Evolutionary conservation across 2,888 invertebrate genomes (phyloP), one percentile per base, ranked within the genome.

Genomic region (Gerris lacustris): DNA sequence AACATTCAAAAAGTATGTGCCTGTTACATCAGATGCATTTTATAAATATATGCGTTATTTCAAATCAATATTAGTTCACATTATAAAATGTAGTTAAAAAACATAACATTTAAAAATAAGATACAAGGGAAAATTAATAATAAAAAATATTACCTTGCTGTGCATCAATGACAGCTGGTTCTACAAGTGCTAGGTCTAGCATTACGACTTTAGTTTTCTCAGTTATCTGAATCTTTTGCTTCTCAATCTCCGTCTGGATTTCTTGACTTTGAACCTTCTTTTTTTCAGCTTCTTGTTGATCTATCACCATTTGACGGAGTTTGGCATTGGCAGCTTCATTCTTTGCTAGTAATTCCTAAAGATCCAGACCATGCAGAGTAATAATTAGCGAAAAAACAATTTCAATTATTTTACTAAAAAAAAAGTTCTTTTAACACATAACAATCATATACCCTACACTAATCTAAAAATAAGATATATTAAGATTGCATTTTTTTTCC

Each of bases 301-400:
- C 96, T 83, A 96, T 96, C 67, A 98, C 93, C 99, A 99, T 99
- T 81, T 99, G 97, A 76, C 94, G 90, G 68, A 99, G 85, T 82
- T 99, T 99, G n/a, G 94, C 93, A 81, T 99, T 99, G 69, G 99
- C 99, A 4, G 97, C 96, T 80, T 96, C 95, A 80, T 99, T 99
- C 83, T 99, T 99, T 64, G 94, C 93, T 85, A 96, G 95, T 43
- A 94, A 81, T 82, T 93, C 92, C 86, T 88, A 73, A 67, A 5
- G 15, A 55, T 31, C n/a, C n/a, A n/a, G n/a, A 31, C 31, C 31
- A 31, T 31, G 4, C 31, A 31, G 31, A 31, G 31, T 31, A 31
- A 76, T 7, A 66, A 43, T 44, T 44, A 63, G 4, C 17, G 66
- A 44, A 70, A 47, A 63, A 71, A 71, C 11, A 31, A 31, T 31